phyloP scores from a whole-genome alignment of 2,888 invertebrate species.

The Plagodis pulveraria region DNA sequence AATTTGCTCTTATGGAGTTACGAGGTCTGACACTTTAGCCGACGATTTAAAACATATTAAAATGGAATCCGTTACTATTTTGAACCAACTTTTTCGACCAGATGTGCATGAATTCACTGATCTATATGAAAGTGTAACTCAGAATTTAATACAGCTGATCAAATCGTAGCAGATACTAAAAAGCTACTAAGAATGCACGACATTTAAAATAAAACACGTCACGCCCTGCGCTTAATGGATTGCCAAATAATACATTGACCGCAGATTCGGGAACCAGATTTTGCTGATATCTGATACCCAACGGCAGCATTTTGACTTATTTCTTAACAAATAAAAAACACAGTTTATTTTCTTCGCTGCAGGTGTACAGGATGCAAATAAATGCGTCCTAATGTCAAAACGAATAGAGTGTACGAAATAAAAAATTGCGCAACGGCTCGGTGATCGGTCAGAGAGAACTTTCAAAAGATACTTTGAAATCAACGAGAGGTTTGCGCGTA shows the following conservation, averaged over 20 bases:
- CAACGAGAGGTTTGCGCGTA: constrained; percentile 58
- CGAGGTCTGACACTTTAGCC: no score
- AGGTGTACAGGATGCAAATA: constrained; percentile 54
- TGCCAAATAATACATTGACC: constrained; percentile 35
- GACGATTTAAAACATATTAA: constrained; percentile 44
- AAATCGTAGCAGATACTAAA: constrained; percentile 13
- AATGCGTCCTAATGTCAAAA: constrained; percentile 55
- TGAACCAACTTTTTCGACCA: constrained; percentile 23
- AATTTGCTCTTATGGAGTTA: no score
- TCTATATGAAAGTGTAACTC: constrained; percentile 39
- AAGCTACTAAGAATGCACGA: constrained; percentile 14
- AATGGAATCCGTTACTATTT: constrained; percentile 45
- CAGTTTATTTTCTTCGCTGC: constrained; percentile 49
- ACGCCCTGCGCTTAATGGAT: constrained; percentile 27
- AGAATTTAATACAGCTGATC: constrained; percentile 11
- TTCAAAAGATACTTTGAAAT: constrained; percentile 80
- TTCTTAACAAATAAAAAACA: constrained; percentile 55
- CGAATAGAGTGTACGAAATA: constrained; percentile 43
- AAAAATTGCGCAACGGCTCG: constrained; percentile 62
- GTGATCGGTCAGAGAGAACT: constrained; percentile 57
- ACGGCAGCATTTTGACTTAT: constrained; percentile 55
- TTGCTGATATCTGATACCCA: constrained; percentile 46
- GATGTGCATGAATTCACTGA: constrained; percentile 38
- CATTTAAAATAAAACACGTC: constrained; percentile 24
- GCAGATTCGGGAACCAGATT: constrained; percentile 42